Conservation (phyloP, 2,888 invertebrate genomes). For the Abrostola tripartita region DNA sequence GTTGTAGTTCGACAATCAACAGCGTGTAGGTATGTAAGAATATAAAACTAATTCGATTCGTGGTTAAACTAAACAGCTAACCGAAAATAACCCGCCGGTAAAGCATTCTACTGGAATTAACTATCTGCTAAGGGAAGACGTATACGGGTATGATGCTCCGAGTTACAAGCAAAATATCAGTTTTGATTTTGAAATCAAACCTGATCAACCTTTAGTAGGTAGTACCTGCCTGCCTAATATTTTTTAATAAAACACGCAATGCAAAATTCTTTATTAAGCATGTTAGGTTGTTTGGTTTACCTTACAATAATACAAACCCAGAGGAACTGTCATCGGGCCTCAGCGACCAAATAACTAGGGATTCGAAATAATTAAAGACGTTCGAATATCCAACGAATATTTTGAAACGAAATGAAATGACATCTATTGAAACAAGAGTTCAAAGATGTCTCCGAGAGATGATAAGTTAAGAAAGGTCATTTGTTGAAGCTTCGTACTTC, state of each 20-base stretch:
- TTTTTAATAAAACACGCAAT: too few species aligned
- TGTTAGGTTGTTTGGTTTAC: neutral
- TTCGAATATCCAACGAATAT: neutral
- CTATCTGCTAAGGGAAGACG: slow-evolving; percentile 20
- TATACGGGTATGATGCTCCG: neutral
- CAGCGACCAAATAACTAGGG: neutral
- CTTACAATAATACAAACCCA: neutral
- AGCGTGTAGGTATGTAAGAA: slow-evolving; percentile 5
- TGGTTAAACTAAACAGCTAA: slow-evolving; percentile 26
- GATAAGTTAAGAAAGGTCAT: too few species aligned
- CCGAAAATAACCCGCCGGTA: slow-evolving; percentile 29
- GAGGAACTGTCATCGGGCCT: neutral
- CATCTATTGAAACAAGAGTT: too few species aligned
- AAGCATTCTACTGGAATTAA: slow-evolving; percentile 16
- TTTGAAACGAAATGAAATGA: neutral
- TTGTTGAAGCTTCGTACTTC: too few species aligned
- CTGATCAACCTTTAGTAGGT: too few species aligned
- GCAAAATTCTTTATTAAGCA: too few species aligned
- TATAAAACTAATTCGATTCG: slow-evolving; percentile 27
- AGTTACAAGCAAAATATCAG: too few species aligned
- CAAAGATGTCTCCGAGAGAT: too few species aligned
- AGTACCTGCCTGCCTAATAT: too few species aligned
- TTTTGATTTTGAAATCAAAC: too few species aligned
- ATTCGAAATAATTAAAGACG: slow-evolving; percentile 1
- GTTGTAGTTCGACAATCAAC: slow-evolving; percentile 16